Conservation (phyloP, 2,888 invertebrate genomes). For the Malthinus seriepunctatus region DNA sequence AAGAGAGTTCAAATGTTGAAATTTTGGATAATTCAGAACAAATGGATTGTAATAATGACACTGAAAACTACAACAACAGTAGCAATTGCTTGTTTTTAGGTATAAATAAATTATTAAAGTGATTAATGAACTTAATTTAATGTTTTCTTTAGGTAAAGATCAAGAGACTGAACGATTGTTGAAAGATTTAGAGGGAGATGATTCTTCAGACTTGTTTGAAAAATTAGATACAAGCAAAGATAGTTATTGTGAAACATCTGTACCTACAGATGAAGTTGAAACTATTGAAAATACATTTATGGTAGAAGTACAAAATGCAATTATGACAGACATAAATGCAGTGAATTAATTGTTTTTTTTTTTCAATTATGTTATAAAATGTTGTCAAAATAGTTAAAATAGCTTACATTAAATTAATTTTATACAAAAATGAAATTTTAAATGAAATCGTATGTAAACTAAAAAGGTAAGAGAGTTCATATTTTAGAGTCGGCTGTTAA, state of each 20-base stretch:
- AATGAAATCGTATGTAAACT: not conserved
- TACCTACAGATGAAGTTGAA: not conserved
- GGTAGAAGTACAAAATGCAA: conserved; percentile 14
- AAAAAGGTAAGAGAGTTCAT: too few relatives aligned
- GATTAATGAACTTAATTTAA: conserved; percentile 2
- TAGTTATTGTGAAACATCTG: conserved; percentile 23
- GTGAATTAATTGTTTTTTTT: conserved; percentile 27
- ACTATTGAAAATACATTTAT: conserved; percentile 10
- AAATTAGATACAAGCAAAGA: conserved; percentile 41
- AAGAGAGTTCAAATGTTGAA: conserved; percentile 4
- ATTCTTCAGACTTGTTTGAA: conserved; percentile 31
- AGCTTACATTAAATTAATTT: too few relatives aligned
- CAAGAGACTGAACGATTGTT: conserved; percentile 12
- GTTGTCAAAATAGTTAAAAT: not conserved
- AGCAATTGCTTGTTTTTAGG: conserved; percentile 16
- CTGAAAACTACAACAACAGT: conserved; percentile 10
- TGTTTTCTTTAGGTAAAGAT: conserved; percentile 15
- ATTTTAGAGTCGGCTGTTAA: too few relatives aligned
- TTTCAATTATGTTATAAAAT: conserved; percentile 14
- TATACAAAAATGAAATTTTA: too few relatives aligned
- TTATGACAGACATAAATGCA: conserved; percentile 16
- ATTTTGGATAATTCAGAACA: conserved; percentile 11
- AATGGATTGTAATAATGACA: conserved; percentile 6
- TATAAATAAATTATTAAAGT: conserved; percentile 4
- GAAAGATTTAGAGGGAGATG: conserved; percentile 15